These are phyloP conservation scores for Graptemys geographica DNA, from an alignment of 2,797 vertebrate genomes.

Conservation along the genomic window DNA sequence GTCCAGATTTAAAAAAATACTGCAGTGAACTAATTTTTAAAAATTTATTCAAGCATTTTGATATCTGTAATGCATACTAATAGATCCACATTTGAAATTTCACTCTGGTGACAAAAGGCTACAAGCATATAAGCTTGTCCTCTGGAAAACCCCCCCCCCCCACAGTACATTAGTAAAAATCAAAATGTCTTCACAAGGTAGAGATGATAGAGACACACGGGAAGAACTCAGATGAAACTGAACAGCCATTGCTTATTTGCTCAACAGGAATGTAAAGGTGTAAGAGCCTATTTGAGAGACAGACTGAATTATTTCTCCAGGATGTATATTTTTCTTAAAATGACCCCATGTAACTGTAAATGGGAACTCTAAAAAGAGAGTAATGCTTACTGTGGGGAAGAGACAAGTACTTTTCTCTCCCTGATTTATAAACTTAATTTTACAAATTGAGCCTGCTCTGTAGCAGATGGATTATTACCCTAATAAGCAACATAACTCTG, in stretches of 20 bases:
- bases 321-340: slow-evolving; percentile 1
- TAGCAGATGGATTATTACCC: slow-evolving; percentile 60
- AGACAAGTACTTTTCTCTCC: slow-evolving; percentile 26
- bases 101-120: slow-evolving; percentile 17
- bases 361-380: slow-evolving; percentile 17
- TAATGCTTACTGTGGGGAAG: slow-evolving; percentile 43
- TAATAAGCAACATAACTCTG: slow-evolving; percentile 60
- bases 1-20: slow-evolving; percentile 65
- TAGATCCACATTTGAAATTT: slow-evolving; percentile 51
- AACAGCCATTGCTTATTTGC: background rate
- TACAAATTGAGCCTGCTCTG: slow-evolving; percentile 41
- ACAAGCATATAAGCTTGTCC: background rate
- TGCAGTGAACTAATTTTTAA: slow-evolving; percentile 62
- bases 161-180: background rate
- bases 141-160: background rate
- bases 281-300: background rate
- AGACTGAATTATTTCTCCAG: background rate
- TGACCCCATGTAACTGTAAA: slow-evolving; percentile 2
- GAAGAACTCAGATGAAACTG: background rate
- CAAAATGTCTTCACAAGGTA: background rate
- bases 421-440: slow-evolving; percentile 63
- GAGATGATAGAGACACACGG: background rate
- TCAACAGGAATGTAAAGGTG: background rate
- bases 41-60: slow-evolving; percentile 53
- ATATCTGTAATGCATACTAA: slow-evolving; percentile 3